These are phyloP conservation scores for Momotus momota DNA, from an alignment of 2,797 vertebrate species.

Conservation along the genomic window DNA sequence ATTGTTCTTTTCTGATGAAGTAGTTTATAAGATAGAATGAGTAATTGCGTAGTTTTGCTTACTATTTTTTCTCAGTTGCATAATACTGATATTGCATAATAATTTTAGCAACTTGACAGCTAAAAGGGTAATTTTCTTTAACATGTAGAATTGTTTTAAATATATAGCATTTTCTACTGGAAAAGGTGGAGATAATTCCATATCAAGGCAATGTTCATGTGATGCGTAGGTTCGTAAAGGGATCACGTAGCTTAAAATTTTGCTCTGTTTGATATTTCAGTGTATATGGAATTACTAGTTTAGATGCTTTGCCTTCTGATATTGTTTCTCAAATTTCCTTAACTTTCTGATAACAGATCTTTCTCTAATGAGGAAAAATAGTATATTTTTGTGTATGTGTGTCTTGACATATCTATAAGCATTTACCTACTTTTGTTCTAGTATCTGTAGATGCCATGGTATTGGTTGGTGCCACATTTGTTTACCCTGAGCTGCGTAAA, in stretches of 20 bases:
- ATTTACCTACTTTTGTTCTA: neutral
- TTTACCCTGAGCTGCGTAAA: neutral
- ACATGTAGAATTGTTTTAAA: neutral
- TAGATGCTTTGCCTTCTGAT: neutral
- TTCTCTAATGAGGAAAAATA: neutral
- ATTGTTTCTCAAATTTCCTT: neutral
- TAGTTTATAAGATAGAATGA: neutral
- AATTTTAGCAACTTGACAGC: neutral
- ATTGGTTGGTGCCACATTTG: neutral
- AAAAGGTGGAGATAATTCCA: neutral
- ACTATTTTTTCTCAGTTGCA: neutral
- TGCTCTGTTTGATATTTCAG: neutral
- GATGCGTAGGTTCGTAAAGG: neutral
- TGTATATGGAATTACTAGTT: neutral
- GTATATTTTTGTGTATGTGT: neutral
- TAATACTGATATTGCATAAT: neutral
- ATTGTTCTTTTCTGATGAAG: neutral
- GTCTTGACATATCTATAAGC: neutral
- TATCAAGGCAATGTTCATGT: neutral
- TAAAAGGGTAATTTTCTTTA: neutral
- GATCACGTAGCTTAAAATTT: neutral
- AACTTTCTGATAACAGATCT: neutral
- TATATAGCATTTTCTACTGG: neutral
- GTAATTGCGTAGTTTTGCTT: neutral
- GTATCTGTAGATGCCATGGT: neutral